Conservation (phyloP, 2,113 vertebrate species). For the Rostratula benghalensis region DNA sequence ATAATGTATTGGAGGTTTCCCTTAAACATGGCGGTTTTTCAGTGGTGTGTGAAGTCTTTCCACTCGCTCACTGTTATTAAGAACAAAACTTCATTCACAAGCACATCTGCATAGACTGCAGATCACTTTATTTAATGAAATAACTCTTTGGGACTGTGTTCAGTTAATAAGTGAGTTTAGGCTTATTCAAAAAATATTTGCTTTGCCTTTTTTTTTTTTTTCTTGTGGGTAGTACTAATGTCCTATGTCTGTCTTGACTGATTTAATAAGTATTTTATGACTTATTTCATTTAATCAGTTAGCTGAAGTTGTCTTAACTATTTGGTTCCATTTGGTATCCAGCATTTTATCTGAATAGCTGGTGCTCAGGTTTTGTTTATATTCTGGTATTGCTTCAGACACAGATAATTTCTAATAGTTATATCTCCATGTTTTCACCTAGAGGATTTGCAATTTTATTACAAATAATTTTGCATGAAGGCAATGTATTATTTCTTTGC, state of each 20-base stretch:
- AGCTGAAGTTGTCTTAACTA: not conserved
- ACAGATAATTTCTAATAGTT: not conserved
- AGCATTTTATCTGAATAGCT: not conserved
- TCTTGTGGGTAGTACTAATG: not conserved
- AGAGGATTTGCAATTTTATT: not conserved
- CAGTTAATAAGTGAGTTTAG: not conserved
- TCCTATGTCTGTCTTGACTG: not conserved
- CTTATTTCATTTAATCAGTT: not conserved
- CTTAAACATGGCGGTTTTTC: fast-evolving
- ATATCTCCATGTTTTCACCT: not conserved
- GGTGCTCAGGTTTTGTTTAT: not conserved
- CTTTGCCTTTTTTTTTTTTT: too few relatives aligned
- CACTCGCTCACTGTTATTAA: not conserved
- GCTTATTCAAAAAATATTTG: not conserved
- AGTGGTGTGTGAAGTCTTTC: not conserved
- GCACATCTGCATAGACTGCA: not conserved
- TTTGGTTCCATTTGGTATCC: not conserved
- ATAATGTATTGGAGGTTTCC: not conserved
- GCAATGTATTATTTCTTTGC: not conserved
- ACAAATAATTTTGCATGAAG: not conserved
- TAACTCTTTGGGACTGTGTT: not conserved
- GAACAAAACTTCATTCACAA: not conserved
- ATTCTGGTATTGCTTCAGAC: not conserved
- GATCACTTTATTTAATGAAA: not conserved
- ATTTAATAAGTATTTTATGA: not conserved